phyloP scores from a whole-genome alignment of 1,140 invertebrate genomes.

The Tetranychus urticae region DNA sequence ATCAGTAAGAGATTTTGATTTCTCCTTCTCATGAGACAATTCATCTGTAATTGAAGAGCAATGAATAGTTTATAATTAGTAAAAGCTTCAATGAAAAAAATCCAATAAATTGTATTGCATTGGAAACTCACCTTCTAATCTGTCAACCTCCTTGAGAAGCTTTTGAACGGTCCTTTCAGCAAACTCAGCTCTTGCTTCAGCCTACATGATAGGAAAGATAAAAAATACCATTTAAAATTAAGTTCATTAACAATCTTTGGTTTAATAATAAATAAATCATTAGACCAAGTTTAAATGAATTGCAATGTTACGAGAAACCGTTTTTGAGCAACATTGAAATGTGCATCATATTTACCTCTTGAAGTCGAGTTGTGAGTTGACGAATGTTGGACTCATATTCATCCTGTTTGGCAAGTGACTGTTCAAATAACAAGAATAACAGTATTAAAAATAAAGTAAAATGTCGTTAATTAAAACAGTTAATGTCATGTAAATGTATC shows the following conservation, averaged over 20 bases:
- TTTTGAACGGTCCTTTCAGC: slow-evolving; percentile 7
- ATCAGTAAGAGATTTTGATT: slow-evolving; percentile 96
- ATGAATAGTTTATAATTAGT: neutral
- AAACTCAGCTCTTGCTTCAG: slow-evolving; percentile 7
- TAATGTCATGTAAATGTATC: too few relatives aligned
- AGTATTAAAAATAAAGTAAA: neutral
- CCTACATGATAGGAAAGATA: neutral
- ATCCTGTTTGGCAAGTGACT: slow-evolving; percentile 63
- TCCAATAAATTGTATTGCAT: slow-evolving; percentile 16
- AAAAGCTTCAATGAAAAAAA: neutral
- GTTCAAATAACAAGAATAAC: neutral
- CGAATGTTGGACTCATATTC: slow-evolving; percentile 99
- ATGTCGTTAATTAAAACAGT: too few relatives aligned
- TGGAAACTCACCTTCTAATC: slow-evolving; percentile 71
- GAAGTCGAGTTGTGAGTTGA: slow-evolving; percentile 82
- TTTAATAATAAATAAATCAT: neutral
- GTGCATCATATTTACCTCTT: slow-evolving; percentile 18
- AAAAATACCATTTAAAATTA: neutral
- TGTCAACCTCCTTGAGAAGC: slow-evolving; percentile 35
- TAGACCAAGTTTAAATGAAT: neutral
- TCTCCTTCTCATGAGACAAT: slow-evolving; percentile 90
- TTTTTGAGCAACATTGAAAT: too few relatives aligned
- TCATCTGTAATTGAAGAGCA: slow-evolving; percentile 45
- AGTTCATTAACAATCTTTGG: neutral
- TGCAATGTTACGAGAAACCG: too few relatives aligned